These are phyloP conservation scores for Avahi laniger DNA, from an alignment of 2,797 vertebrate species.

Conservation along the genomic window DNA sequence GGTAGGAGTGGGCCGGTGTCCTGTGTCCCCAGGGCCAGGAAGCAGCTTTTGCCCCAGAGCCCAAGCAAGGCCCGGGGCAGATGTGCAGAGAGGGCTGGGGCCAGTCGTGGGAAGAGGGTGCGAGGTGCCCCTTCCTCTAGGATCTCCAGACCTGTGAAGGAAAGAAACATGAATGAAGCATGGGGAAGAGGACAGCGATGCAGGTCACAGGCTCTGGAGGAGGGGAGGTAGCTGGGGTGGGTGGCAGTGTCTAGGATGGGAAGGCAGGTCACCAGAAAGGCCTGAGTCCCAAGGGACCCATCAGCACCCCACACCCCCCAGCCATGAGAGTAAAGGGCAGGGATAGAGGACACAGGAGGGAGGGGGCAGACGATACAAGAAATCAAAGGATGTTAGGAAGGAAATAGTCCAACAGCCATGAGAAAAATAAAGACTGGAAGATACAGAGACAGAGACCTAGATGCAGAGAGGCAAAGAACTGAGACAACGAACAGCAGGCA, in stretches of 20 bases:
- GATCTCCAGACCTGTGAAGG: conserved; percentile 90
- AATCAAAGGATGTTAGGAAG: conserved; percentile 50
- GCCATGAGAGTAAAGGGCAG: background rate
- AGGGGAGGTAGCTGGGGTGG: conserved; percentile 54
- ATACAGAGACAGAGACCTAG: conserved; percentile 2
- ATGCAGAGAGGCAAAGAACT: conserved; percentile 22
- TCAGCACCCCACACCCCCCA: background rate
- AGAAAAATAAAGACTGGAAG: background rate
- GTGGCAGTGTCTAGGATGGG: background rate
- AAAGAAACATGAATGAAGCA: conserved; percentile 92
- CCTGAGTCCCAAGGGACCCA: background rate
- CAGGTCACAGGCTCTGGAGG: conserved; percentile 92
- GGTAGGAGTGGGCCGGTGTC: conserved; percentile 34
- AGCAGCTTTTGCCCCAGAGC: conserved; percentile 70
- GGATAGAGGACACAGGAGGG: conserved; percentile 50
- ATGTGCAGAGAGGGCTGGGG: conserved; percentile 62
- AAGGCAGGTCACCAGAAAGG: conserved; percentile 1
- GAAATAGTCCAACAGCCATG: conserved; percentile 25
- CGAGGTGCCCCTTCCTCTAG: conserved; percentile 70
- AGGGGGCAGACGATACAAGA: conserved; percentile 58
- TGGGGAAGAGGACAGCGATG: conserved; percentile 89
- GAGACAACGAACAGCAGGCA: conserved; percentile 52
- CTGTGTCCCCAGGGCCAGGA: conserved; percentile 38
- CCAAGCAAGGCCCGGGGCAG: conserved; percentile 48
- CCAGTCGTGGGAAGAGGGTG: conserved; percentile 54